Conservation (phyloP, 2,797 vertebrate species). For the Rachycentron canadum region DNA sequence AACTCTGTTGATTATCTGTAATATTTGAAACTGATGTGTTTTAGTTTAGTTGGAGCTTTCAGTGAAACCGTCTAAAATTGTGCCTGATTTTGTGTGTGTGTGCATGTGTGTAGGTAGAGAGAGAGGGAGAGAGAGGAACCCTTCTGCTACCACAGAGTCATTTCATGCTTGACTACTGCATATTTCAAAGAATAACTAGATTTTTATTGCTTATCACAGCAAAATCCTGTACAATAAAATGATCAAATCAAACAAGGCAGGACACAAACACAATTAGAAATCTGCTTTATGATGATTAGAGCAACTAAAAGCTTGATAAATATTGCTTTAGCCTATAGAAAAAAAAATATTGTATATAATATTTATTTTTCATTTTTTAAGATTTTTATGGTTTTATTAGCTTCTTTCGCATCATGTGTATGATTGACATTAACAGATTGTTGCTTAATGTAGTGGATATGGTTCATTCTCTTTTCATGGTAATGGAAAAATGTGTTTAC, state of each 20-base stretch:
- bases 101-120: constrained; percentile 12
- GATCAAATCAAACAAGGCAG: constrained; percentile 42
- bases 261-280: constrained; percentile 50
- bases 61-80: constrained; percentile 42
- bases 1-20: constrained; percentile 65
- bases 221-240: constrained; percentile 47
- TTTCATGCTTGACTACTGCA: constrained; percentile 71
- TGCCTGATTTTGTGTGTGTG: constrained; percentile 14
- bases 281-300: constrained; percentile 19
- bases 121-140: constrained; percentile 40
- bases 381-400: neutral
- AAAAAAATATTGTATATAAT: neutral
- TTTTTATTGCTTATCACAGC: constrained; percentile 52
- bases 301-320: constrained; percentile 17
- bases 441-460: neutral
- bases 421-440: neutral
- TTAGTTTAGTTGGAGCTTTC: constrained; percentile 48
- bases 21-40: constrained; percentile 45
- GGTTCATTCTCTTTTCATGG: neutral
- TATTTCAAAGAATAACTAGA: constrained; percentile 66
- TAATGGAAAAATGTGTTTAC: neutral
- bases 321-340: neutral
- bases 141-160: constrained; percentile 62
- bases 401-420: neutral
- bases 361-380: neutral